Evolutionary conservation across 2,113 vertebrate species (phyloP), one percentile per base, ranked within the genome.

Genomic region (Neodon shergylaensis): DNA sequence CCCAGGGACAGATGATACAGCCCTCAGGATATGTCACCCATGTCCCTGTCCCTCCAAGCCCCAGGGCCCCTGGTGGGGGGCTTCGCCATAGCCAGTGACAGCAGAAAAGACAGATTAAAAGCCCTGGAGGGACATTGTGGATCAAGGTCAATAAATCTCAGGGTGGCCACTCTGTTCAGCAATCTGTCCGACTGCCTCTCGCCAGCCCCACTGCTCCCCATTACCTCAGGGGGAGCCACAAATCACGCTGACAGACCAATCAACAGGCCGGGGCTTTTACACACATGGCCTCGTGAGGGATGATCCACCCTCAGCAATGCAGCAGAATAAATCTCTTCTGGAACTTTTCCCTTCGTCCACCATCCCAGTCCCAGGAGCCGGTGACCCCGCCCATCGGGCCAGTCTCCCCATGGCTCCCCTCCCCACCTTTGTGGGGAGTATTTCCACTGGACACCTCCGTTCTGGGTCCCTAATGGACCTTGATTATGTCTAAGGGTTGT

Each of bases 211-310:
- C 92, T 94, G 95, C 95, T 97, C 96, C 98, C 98, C 97, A 93
- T 97, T 98, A 97, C 98, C 98, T 97, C 97, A 95, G 98, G 95
- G 97, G 98, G 96, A 96, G 98, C 92, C 98, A 99, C 99, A 99
- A 98, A 99, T 99, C 99, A 99, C 98, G 39, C 94, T 99, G 98
- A 99, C 99, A 99, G 98, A 98, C 98, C 99, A 98, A 99, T 99
- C 98, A 98, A 98, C 98, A 96, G 97, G 96, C 96, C 96, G 0
- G 95, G 96, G 97, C 97, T 98, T 98, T 98, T 98, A 98, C 93
- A 96, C 98, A 91, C 92, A 81, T 95, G 68, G 95, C 97, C 97
- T 94, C 97, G 92, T 98, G 98, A 98, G 98, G 96, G 98, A 98
- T 98, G 98, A 97, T 93, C 98, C 98, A 95, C 98, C 97, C 96